Conservation (phyloP, 2,888 invertebrate species). For the Cyrtodaria siliqua region DNA sequence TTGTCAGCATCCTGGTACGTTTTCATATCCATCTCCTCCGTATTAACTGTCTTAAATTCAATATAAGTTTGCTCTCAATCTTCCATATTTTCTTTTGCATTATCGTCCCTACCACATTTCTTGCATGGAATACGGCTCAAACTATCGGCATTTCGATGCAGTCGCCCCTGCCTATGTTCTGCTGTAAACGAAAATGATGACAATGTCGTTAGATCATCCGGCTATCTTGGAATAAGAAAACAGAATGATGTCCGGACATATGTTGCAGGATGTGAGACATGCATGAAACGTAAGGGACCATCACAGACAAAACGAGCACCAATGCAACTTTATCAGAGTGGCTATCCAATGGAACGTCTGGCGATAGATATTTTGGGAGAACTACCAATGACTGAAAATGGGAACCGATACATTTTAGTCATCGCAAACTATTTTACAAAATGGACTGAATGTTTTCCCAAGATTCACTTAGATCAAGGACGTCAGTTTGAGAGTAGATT, state of each 20-base stretch:
- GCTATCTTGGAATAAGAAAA: conserved; percentile 19
- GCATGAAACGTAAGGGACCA: conserved; percentile 15
- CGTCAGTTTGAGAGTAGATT: conserved; percentile 49
- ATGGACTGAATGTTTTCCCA: conserved; percentile 48
- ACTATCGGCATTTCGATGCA: conserved; percentile 19
- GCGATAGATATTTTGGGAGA: conserved; percentile 36
- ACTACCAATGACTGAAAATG: conserved; percentile 35
- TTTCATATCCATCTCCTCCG: background rate
- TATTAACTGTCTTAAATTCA: background rate
- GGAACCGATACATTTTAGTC: conserved; percentile 49
- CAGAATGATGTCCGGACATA: conserved; percentile 16
- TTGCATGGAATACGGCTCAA: conserved; percentile 10
- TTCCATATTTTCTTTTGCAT: background rate
- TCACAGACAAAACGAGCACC: conserved; percentile 10
- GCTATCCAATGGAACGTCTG: conserved; percentile 47
- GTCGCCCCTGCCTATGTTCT: conserved; percentile 4
- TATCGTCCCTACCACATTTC: background rate
- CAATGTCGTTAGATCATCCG: conserved; percentile 18
- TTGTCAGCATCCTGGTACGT: background rate
- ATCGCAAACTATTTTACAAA: conserved; percentile 57
- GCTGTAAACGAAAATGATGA: conserved; percentile 14
- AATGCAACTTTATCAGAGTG: conserved; percentile 8
- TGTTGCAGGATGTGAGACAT: conserved; percentile 13
- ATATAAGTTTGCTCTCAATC: background rate
- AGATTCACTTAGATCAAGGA: conserved; percentile 49